Evolutionary conservation across 2,888 invertebrate species (phyloP).

Genomic region (Perizoma affinitatum): DNA sequence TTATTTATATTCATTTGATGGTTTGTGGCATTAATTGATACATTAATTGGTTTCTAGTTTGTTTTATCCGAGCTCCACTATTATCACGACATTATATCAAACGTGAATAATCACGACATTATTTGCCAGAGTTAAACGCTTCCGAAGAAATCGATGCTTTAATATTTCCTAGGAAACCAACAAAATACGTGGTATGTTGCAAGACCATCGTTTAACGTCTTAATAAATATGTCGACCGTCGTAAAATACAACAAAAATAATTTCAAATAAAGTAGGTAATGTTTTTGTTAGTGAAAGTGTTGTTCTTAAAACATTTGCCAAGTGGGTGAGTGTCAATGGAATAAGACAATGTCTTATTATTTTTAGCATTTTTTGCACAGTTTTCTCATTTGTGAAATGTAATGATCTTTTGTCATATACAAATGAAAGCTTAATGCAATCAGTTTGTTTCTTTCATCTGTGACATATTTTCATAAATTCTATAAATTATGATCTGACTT

Average conservation of each 20-base stretch:
- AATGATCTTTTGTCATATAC: conserved; percentile 20
- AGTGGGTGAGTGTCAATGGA: conserved; percentile 77
- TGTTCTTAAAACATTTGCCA: conserved; percentile 58
- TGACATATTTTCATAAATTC: not conserved
- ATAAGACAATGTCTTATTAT: conserved; percentile 51
- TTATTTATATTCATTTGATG: too few relatives aligned
- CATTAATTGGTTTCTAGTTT: conserved; percentile 1
- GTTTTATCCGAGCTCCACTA: conserved; percentile 9
- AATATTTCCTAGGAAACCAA: conserved; percentile 1
- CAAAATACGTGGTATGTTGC: conserved; percentile 12
- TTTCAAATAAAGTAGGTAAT: conserved; percentile 40
- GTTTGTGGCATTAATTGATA: too few relatives aligned
- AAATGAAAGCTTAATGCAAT: conserved; percentile 3
- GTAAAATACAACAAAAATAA: conserved; percentile 40
- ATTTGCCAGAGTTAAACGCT: conserved; percentile 12
- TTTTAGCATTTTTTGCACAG: conserved; percentile 40
- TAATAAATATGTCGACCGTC: conserved; percentile 38
- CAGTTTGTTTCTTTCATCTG: conserved; percentile 3
- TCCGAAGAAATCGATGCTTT: conserved; percentile 2
- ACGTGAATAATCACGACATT: conserved; percentile 25
- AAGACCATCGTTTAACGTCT: conserved; percentile 23
- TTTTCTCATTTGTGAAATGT: conserved; percentile 25
- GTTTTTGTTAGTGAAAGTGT: conserved; percentile 53
- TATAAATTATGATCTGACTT: not conserved
- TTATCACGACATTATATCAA: conserved; percentile 20